Conservation (phyloP, 2,113 vertebrate genomes). For the Dipodomys ordii region DNA sequence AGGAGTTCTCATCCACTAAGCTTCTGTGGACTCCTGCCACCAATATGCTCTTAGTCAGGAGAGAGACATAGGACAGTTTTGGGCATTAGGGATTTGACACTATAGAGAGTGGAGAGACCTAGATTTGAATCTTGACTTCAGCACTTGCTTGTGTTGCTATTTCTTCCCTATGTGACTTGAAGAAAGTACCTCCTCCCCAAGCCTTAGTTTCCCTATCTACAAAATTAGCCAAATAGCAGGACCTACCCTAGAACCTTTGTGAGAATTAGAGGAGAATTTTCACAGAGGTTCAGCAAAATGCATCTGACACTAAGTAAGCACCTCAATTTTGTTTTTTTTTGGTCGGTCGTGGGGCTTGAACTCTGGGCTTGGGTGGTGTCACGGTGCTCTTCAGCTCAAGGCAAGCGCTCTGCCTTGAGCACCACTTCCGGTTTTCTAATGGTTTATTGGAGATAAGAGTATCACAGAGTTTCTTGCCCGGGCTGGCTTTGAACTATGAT, state of each 20-base stretch:
- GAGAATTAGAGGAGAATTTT: slow-evolving; percentile 47
- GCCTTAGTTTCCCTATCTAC: background rate
- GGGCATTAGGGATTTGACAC: background rate
- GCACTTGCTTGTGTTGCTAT: background rate
- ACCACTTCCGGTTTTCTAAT: too few relatives aligned
- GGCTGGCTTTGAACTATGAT: too few relatives aligned
- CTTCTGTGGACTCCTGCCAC: background rate
- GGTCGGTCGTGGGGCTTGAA: too few relatives aligned
- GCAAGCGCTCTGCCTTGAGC: too few relatives aligned
- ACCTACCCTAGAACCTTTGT: slow-evolving; percentile 14
- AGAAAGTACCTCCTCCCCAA: background rate
- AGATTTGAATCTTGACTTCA: background rate
- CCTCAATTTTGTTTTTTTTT: background rate
- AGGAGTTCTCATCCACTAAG: background rate
- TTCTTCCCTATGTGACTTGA: background rate
- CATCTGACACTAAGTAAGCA: background rate
- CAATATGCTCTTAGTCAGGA: background rate
- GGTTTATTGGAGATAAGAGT: too few relatives aligned
- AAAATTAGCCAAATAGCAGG: slow-evolving; percentile 9
- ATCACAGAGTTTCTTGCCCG: too few relatives aligned
- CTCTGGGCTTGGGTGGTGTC: too few relatives aligned
- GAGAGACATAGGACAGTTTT: background rate
- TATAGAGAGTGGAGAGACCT: background rate
- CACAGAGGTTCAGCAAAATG: background rate
- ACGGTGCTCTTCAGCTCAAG: too few relatives aligned